Evolutionary conservation across 2,888 invertebrate species (phyloP).

Genomic region (Helobdella robusta): DNA sequence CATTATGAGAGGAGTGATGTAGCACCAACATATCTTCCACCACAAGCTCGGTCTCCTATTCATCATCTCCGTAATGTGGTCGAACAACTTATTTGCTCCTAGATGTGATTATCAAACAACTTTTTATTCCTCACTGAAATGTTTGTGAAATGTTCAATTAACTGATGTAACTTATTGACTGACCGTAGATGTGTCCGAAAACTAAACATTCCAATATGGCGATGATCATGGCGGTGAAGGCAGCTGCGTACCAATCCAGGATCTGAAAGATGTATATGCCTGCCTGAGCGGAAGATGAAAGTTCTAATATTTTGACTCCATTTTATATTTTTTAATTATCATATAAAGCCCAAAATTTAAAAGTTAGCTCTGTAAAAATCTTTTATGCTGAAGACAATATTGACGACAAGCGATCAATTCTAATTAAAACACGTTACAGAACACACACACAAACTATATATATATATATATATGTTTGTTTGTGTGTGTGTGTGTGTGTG

Average conservation of each 20-base stretch:
- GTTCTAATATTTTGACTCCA: too few relatives aligned
- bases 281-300: too few relatives aligned
- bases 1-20: constrained; percentile 37
- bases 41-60: constrained; percentile 35
- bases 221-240: constrained; percentile 47
- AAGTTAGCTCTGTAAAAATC: too few relatives aligned
- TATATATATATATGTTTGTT: too few relatives aligned
- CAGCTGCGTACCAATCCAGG: constrained; percentile 48
- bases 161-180: constrained; percentile 29
- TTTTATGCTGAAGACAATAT: too few relatives aligned
- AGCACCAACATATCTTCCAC: constrained; percentile 37
- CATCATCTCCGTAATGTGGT: constrained; percentile 38
- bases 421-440: too few relatives aligned
- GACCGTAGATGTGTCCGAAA: constrained; percentile 48
- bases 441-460: too few relatives aligned
- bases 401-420: too few relatives aligned
- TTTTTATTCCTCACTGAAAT: background rate
- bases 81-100: constrained; percentile 36
- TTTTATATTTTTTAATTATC: too few relatives aligned
- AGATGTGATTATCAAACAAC: constrained; percentile 5
- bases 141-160: background rate
- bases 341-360: too few relatives aligned
- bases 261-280: constrained; percentile 49
- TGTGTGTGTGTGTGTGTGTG: too few relatives aligned
- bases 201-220: constrained; percentile 46